Evolutionary conservation across 2,888 invertebrate species (phyloP), one percentile per base, ranked within the genome.

Genomic region (Drosophila suboccidentalis): DNA sequence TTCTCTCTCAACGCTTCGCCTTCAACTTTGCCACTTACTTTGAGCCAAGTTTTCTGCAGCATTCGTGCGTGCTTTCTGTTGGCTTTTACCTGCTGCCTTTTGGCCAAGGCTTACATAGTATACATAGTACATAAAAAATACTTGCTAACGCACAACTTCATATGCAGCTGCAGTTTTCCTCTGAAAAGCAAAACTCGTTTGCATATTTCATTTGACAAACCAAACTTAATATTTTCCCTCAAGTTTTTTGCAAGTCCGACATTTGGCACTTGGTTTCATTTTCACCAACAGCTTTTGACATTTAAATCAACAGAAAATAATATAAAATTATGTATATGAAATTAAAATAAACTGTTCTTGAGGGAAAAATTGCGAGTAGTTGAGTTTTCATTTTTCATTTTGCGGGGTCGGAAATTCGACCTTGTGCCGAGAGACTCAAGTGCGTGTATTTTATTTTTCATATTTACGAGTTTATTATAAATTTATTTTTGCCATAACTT

Each of bases 11-110:
- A 6, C 43, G 32, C 36, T 17, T 39, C 32, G 2, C 26, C 4
- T 1, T 43, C 6, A 13, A 11, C 13, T 19, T 19, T 38, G 2
- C 32, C 41, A 17, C 47, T n/a, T 13, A 17, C 46, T 55, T 55
- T 62, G 1, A 36, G 22, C 47, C 51, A 58, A 64, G 47, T 64
- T 73, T 19, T 36, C 3, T 4, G 41, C 57, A 19, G 50, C 63
- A 61, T 34, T 61, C 74, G 57, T 69, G 74, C 74, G 57, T 74
- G 47, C 47, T 61, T 53, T 69, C 60, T 58, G 50, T 55, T 59
- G 26, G 32, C 46, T 46, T 54, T 44, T 46, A 51, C 61, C 47
- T 53, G 50, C 22, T 38, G 29, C 34, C 36, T 13, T 39, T 32
- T 34, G 41, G 41, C 41, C 47, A 46, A 68, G 55, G 17, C 29